Base-by-base conservation (phyloP, 2,888 invertebrate genomes). In the Ephialtes manifestator region DNA sequence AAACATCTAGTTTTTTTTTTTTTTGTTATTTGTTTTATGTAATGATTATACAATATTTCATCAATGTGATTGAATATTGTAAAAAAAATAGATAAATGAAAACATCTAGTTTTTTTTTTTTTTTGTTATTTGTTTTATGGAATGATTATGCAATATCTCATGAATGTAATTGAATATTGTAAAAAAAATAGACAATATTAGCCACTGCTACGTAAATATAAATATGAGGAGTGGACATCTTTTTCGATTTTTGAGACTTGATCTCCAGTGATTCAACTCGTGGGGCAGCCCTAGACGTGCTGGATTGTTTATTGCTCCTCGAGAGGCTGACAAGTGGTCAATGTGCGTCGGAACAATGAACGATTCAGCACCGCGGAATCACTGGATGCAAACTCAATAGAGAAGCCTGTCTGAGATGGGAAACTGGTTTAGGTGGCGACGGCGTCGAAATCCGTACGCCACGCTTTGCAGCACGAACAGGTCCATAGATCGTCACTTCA, bases 281-380 rank as follows among this genome's bases (percentile, higher is more conserved):
- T 13, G 28, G 28, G 15, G 2, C 28, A 13, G 24, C 35, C 5
- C 63, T 7, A 15, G 35, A 7, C 18, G 18, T 35, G 15, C n/a
- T 15, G 35, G 20, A 35, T 79, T 63, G 39, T 79, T 63, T 71
- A 71, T 79, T 35, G 46, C 51, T 3, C 43, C 28, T 15, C 20
- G 51, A 79, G 39, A 79, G 11, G n/a, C 71, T 35, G 71, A 79
- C 79, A 79, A 79, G 79, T 79, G 79, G 71, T 71, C 79, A 71
- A 63, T 48, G 60, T 70, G 20, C 31, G n/a, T 10, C n/a, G 48
- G 51, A 55, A 79, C 79, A 79, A 79, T 79, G 70, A 71, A 63
- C 71, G 71, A 71, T 79, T 51, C 39, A 71, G 63, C 63, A 11
- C 53, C 39, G 53, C 43, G 15, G 53, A 71, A 77, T 77, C 39